phyloP scores from a whole-genome alignment of 2,888 invertebrate genomes.

The Lithophane semibrunnea region DNA sequence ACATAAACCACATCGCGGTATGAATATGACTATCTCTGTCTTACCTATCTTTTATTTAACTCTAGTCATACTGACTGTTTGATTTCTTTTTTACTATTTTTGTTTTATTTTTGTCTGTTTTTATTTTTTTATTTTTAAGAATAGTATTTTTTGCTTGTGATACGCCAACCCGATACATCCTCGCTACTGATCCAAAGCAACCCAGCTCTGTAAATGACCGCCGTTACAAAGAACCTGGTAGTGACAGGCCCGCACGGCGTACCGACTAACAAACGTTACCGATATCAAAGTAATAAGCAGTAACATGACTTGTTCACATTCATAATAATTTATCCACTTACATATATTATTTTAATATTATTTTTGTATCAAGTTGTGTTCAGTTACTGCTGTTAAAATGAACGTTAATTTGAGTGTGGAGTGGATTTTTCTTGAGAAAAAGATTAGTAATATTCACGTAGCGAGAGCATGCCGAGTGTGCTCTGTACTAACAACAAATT shows the following conservation, averaged over 20 bases:
- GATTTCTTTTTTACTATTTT: conserved; percentile 82
- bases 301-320: conserved; percentile 75
- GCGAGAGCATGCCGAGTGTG: conserved; percentile 85
- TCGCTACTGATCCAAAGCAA: conserved; percentile 86
- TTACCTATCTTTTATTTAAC: conserved; percentile 87
- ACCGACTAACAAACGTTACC: conserved; percentile 84
- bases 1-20: conserved; percentile 87
- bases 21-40: conserved; percentile 87
- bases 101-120: conserved; percentile 77
- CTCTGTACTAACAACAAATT: conserved; percentile 82
- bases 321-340: conserved; percentile 73
- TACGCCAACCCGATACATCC: conserved; percentile 87
- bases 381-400: conserved; percentile 85
- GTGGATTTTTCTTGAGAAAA: conserved; percentile 86
- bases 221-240: conserved; percentile 72
- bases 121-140: conserved; percentile 80
- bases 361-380: conserved; percentile 80
- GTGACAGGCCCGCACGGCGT: conserved; percentile 76
- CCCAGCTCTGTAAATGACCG: conserved; percentile 78
- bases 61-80: conserved; percentile 91
- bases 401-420: conserved; percentile 87
- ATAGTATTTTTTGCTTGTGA: conserved; percentile 90
- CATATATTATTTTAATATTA: conserved; percentile 71
- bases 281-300: conserved; percentile 79
- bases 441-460: conserved; percentile 69